phyloP scores from a whole-genome alignment of 2,888 invertebrate species.

The Dynastes tityus region DNA sequence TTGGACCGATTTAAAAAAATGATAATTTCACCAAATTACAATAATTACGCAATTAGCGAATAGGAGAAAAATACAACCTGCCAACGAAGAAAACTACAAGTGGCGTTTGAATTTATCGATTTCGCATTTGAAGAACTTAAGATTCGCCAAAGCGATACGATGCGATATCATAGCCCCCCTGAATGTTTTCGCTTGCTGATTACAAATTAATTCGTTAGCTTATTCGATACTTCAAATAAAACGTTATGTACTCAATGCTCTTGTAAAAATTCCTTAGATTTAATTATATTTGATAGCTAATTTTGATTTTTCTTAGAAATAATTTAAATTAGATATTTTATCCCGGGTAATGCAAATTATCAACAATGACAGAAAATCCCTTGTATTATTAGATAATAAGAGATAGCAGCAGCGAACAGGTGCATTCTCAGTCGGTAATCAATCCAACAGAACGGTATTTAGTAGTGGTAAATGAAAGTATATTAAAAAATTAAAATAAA shows the following conservation, averaged over 20 bases:
- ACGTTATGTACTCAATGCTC: background rate
- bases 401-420: background rate
- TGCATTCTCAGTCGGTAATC: slow-evolving; percentile 20
- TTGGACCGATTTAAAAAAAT: slow-evolving; percentile 26
- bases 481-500: too few relatives aligned
- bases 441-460: background rate
- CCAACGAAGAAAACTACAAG: background rate
- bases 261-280: background rate
- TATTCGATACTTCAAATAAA: background rate
- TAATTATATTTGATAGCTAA: background rate
- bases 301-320: background rate
- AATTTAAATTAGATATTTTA: slow-evolving; percentile 7
- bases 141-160: background rate
- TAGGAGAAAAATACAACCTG: slow-evolving; percentile 2
- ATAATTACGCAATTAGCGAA: slow-evolving; percentile 26
- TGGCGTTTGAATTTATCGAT: slow-evolving; percentile 15
- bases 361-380: background rate
- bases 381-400: background rate
- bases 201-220: background rate
- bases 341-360: background rate
- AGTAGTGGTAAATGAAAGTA: too few relatives aligned
- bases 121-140: background rate
- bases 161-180: too few relatives aligned
- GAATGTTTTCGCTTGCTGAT: background rate
- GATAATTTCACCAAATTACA: slow-evolving; percentile 31